Conservation (phyloP, 2,113 vertebrate genomes). For the Bolborhynchus lineola region DNA sequence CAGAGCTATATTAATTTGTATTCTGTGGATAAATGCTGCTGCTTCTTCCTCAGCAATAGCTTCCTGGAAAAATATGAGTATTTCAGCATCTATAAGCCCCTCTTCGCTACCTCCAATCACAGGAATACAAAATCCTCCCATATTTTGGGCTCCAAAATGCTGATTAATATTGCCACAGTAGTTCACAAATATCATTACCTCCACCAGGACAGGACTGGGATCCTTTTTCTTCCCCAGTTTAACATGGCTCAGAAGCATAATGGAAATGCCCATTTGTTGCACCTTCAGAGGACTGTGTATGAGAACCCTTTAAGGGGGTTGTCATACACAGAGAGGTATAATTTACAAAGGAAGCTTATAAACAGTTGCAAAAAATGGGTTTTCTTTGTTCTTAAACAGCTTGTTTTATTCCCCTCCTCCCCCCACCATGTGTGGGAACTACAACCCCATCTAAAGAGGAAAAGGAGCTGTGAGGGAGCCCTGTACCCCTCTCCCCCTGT, state of each 20-base stretch:
- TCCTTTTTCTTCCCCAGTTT: not conserved
- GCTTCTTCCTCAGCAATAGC: slow-evolving; percentile 3
- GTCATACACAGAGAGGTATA: not conserved
- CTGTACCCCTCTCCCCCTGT: not conserved
- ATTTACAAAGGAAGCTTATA: not conserved
- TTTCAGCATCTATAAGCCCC: not conserved
- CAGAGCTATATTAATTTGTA: slow-evolving; percentile 26
- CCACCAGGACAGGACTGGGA: not conserved
- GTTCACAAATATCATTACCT: not conserved
- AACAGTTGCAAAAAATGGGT: not conserved
- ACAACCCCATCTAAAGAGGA: not conserved
- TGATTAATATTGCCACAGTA: not conserved
- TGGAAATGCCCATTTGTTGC: not conserved
- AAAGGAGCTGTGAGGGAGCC: not conserved
- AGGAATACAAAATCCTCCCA: not conserved
- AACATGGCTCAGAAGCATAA: not conserved
- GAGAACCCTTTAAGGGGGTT: not conserved
- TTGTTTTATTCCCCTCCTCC: not conserved
- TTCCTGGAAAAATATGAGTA: not conserved
- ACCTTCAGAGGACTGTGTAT: not conserved
- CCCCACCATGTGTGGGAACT: not conserved
- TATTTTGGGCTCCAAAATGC: not conserved
- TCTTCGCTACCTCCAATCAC: not conserved
- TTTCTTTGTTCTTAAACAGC: not conserved
- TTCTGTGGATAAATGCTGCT: slow-evolving; percentile 3